A percentile compares a stretch with the other conserved stretches of the same genome.
Evolutionary conservation across 2,113 vertebrate species (phyloP).

Genomic region (Columbina picui): DNA sequence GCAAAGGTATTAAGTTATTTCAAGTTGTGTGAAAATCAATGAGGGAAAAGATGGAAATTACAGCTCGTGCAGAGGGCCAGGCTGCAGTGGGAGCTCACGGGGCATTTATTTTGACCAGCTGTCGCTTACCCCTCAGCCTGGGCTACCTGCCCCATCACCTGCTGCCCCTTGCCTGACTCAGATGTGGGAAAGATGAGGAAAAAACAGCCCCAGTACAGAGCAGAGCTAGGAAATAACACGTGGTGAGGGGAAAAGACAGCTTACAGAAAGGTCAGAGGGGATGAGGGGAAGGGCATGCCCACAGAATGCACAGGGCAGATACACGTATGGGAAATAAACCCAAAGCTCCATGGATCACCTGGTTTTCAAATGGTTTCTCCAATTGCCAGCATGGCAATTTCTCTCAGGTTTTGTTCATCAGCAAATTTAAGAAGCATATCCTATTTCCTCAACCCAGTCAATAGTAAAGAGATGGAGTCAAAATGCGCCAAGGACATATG

Average conservation of each 20-base stretch:
- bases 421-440: neutral
- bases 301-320: neutral
- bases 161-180: neutral
- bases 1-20: neutral
- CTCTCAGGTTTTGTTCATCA: neutral
- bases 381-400: accelerated
- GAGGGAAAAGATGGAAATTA: neutral
- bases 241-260: neutral
- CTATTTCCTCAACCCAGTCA: neutral
- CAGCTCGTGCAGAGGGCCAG: neutral
- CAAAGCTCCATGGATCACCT: neutral
- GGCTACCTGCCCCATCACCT: accelerated
- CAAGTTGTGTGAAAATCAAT: neutral
- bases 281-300: neutral
- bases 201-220: neutral
- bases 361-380: neutral
- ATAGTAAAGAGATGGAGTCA: neutral
- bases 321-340: neutral
- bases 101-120: neutral
- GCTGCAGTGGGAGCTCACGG: neutral
- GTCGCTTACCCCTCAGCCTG: neutral
- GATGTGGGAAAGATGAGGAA: accelerated
- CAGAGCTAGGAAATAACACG: accelerated
- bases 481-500: neutral
- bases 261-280: neutral